Percentiles rank a stretch among this genome's conserved stretches.
Conservation (phyloP, 30 jellyfish, hydroid and myxozoan genomes). For the Mastigias papua region DNA sequence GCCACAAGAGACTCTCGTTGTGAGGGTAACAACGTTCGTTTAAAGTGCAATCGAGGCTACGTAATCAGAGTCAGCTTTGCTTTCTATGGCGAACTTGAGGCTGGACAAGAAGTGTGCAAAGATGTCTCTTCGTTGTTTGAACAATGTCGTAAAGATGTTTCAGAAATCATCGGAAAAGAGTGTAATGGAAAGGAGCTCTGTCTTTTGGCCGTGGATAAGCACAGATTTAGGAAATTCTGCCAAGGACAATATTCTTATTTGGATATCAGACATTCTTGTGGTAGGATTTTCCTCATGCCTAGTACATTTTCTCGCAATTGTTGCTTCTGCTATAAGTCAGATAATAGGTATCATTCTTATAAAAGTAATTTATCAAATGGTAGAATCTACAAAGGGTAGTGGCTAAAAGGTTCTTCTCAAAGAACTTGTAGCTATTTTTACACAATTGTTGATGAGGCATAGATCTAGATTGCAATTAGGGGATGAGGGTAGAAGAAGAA, state of each 20-base stretch:
- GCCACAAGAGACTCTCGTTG: slow-evolving; percentile 67
- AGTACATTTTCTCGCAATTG: no score
- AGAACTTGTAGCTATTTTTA: no score
- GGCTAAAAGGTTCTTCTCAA: no score
- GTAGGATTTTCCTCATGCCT: slow-evolving; percentile 42
- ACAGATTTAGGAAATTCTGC: slow-evolving; percentile 60
- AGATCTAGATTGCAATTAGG: no score
- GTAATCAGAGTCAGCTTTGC: slow-evolving; percentile 75
- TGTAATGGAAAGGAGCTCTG: slow-evolving; percentile 72
- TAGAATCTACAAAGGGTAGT: no score
- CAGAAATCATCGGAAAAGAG: slow-evolving; percentile 41
- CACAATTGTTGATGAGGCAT: no score
- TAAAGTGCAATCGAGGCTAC: slow-evolving; percentile 67
- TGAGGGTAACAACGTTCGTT: slow-evolving; percentile 80
- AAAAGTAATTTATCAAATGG: no score
- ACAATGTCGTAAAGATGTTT: slow-evolving; percentile 79
- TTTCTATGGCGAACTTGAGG: slow-evolving; percentile 74
- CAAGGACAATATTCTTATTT: slow-evolving; percentile 64
- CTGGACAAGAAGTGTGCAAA: slow-evolving; percentile 84
- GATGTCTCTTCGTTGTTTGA: slow-evolving; percentile 51
- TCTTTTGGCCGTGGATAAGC: slow-evolving; percentile 40
- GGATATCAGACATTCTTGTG: slow-evolving; percentile 82
- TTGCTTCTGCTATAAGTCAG: no score
- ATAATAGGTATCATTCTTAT: no score
- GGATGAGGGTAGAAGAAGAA: no score